Conservation (phyloP, 2,888 invertebrate species). For the Drosophila hamatofila region DNA sequence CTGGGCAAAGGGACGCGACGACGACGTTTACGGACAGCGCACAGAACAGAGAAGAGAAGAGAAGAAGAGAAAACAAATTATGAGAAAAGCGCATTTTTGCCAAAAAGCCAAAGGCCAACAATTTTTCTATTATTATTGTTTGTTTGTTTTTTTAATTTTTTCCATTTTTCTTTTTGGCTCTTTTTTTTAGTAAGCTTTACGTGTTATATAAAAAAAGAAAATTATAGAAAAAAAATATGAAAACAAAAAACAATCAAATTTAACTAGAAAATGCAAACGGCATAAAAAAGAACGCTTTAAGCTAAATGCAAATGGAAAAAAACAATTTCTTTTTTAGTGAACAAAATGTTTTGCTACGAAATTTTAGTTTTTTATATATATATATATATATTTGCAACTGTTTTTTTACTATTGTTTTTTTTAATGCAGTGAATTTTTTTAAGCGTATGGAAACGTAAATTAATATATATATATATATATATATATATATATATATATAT, state of each 20-base stretch:
- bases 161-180: constrained; percentile 29
- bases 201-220: background rate
- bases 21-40: constrained; percentile 34
- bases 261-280: constrained; percentile 40
- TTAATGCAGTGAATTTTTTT: constrained; percentile 34
- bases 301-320: constrained; percentile 43
- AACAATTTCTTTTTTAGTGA: constrained; percentile 24
- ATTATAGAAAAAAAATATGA: constrained; percentile 19
- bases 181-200: constrained; percentile 34
- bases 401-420: constrained; percentile 26
- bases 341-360: constrained; percentile 37
- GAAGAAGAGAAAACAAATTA: constrained; percentile 80
- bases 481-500: constrained; percentile 2
- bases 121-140: constrained; percentile 61
- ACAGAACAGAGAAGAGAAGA: constrained; percentile 76
- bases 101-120: constrained; percentile 90
- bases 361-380: constrained; percentile 13
- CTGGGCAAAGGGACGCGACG: constrained; percentile 26
- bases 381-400: constrained; percentile 7
- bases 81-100: constrained; percentile 84
- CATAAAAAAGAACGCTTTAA: constrained; percentile 26
- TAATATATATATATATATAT: constrained; percentile 21
- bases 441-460: constrained; percentile 59
- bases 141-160: constrained; percentile 24
- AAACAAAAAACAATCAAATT: constrained; percentile 29